Evolutionary conservation across 2,797 vertebrate species (phyloP).

Genomic region (Acestrorhynchus altus): DNA sequence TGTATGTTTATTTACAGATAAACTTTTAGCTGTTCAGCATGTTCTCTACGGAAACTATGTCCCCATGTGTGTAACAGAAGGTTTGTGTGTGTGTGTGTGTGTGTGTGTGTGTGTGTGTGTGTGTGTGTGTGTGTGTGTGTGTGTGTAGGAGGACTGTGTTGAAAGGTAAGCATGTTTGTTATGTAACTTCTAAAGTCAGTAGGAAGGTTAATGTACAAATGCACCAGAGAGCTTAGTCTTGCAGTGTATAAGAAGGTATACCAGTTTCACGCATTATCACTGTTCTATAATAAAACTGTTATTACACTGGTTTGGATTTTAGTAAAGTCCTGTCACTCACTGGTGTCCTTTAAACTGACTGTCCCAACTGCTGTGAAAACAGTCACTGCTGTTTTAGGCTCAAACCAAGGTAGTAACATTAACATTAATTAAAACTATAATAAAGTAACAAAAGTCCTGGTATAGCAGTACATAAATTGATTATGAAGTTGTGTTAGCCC

Average conservation of each 20-base stretch:
- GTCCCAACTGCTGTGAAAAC: background rate
- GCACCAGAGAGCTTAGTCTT: background rate
- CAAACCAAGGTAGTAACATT: background rate
- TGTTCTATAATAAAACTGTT: background rate
- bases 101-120: constrained; percentile 9
- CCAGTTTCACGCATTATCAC: background rate
- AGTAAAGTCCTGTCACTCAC: background rate
- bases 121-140: constrained; percentile 16
- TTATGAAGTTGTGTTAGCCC: too few relatives aligned
- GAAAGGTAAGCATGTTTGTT: constrained; percentile 45
- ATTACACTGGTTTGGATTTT: background rate
- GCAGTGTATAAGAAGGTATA: background rate
- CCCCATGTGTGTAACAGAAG: background rate
- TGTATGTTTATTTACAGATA: background rate
- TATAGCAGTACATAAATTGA: too few relatives aligned
- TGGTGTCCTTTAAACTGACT: background rate
- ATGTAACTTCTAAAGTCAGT: constrained; percentile 43
- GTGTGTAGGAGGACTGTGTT: constrained; percentile 3
- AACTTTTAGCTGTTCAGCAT: constrained; percentile 1
- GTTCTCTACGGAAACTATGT: constrained; percentile 6
- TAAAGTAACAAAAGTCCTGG: too few relatives aligned
- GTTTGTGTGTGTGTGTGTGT: background rate
- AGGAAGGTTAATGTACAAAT: constrained; percentile 13
- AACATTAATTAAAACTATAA: background rate
- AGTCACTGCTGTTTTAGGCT: background rate